Base-by-base conservation (phyloP, 2,797 vertebrate genomes). In the Coreius guichenoti region DNA sequence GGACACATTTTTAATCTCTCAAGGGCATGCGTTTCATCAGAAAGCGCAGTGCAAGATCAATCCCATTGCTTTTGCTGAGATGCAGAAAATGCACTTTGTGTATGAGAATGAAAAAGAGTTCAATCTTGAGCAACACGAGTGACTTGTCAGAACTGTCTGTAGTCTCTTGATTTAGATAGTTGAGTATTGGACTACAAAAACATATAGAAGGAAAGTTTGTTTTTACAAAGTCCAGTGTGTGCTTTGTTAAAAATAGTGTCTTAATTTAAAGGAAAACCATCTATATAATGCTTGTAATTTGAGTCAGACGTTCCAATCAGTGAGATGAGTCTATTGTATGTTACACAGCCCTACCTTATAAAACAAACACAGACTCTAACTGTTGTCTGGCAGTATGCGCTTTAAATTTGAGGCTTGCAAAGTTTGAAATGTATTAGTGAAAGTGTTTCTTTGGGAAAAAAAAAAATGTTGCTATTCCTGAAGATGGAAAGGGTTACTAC, bases 261-360 rank as follows among this genome's bases (percentile, higher is more conserved):
- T 33, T 9, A 31, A 33, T 82, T 39, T 82, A 63, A 82, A 82
- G 56, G 21, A 17, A 49, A 36, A 33, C 21, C 11, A n/a, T 51
- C 0, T 26, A 17, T 65, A 76, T 49, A 51, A 26, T 51, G 31
- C 45, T 75, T 82, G 81, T 82, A 75, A 74, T 75, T 75, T 83
- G 43, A 83, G 81, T 65, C 72, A 29, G 21, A n/a, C 0, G 6
- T 51, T 75, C 5, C 6, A 39, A 67, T 76, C 72, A 83, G 39
- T 54, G 72, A 26, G 31, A 67, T n/a, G 31, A 75, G 72, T 51
- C 72, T 54, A 51, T 83, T 83, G 43, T 83, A 49, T 16, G 39
- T 82, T n/a, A 67, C 43, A 65, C 8, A 29, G 81, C 81, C 81
- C 58, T 83, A 67, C 81, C 72, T 83, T 75, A 75, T 83, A 75